Evolutionary conservation across 64 coral and sea anemone species (phyloP).

Genomic region (Actinia tenebrosa): DNA sequence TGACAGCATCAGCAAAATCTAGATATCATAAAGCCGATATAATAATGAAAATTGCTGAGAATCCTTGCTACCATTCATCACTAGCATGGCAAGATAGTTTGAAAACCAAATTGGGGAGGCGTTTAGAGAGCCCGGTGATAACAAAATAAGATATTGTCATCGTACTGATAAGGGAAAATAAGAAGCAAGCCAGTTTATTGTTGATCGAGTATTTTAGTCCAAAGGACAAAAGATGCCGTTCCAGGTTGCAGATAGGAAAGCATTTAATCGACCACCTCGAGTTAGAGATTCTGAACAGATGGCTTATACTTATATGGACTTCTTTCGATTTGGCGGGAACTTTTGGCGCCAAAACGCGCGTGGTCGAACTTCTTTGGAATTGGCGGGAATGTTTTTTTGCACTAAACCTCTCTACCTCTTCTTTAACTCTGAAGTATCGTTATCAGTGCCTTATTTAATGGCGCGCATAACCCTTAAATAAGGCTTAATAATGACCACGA

Average conservation of each 20-base stretch:
- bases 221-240: neutral
- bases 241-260: neutral
- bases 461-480: too few relatives aligned
- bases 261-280: neutral
- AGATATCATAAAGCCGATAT: neutral
- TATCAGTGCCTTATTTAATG: too few relatives aligned
- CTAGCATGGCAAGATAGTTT: neutral
- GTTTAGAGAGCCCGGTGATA: neutral
- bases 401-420: too few relatives aligned
- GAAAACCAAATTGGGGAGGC: neutral
- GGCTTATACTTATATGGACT: too few relatives aligned
- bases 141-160: neutral
- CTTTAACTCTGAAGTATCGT: too few relatives aligned
- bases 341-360: too few relatives aligned
- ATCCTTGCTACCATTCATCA: neutral
- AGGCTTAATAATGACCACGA: too few relatives aligned
- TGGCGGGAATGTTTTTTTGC: too few relatives aligned
- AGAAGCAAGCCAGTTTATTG: neutral
- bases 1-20: neutral
- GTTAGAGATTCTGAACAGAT: too few relatives aligned
- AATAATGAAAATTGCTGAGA: neutral
- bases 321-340: too few relatives aligned
- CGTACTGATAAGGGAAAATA: neutral
- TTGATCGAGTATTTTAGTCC: neutral
- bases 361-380: too few relatives aligned